A percentile compares a stretch with the other conserved stretches of the same genome.
phyloP scores from a whole-genome alignment of 1,140 invertebrate species.

The Euura lappo region DNA sequence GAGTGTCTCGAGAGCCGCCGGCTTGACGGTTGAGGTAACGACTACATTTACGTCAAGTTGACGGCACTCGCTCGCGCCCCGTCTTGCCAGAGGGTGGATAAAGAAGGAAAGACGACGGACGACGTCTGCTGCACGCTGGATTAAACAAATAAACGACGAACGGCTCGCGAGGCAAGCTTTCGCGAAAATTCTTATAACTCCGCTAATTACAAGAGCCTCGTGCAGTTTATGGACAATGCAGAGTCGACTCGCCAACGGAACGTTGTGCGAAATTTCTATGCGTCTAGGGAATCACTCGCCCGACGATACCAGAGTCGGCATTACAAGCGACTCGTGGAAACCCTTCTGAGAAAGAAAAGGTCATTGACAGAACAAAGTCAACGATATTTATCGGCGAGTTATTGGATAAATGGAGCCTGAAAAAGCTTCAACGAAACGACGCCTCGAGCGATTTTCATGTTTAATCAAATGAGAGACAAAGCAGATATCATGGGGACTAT shows the following conservation, averaged over 20 bases:
- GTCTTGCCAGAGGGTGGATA: not conserved
- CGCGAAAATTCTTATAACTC: not conserved
- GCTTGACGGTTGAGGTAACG: constrained; percentile 14
- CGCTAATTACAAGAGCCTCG: not conserved
- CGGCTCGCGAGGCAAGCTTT: not conserved
- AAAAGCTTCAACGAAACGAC: not conserved
- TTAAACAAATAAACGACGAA: constrained; percentile 13
- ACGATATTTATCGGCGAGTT: not conserved
- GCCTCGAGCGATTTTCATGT: not conserved
- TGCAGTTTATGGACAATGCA: too few species aligned
- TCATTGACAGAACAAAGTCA: not conserved
- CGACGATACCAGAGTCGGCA: too few species aligned
- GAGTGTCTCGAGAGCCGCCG: constrained; percentile 8
- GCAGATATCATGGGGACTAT: not conserved
- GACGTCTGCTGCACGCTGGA: constrained; percentile 1
- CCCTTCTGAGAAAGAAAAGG: not conserved
- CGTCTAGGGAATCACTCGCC: too few species aligned
- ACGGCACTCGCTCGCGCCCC: not conserved
- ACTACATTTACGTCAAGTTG: constrained; percentile 15
- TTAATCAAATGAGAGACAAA: not conserved
- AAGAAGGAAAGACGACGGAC: not conserved
- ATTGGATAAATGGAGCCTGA: not conserved
- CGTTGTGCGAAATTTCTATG: too few species aligned
- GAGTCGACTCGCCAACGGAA: too few species aligned
- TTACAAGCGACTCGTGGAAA: not conserved